These are phyloP conservation scores for Polypterus bichir DNA, from an alignment of 2,113 vertebrate species.

Conservation along the genomic window DNA sequence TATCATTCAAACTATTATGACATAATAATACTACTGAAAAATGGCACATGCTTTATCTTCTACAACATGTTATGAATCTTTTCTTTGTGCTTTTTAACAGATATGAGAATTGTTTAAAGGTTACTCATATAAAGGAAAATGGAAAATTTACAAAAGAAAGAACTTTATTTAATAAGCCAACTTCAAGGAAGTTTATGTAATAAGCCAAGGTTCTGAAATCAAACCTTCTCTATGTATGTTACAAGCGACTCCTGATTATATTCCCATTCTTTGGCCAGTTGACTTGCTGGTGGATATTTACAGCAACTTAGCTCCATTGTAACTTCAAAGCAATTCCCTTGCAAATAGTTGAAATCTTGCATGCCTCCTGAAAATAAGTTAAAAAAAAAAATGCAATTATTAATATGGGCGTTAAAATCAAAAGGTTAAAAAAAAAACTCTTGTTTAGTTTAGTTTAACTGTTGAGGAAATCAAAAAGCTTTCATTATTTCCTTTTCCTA, in stretches of 20 bases:
- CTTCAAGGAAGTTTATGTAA: neutral
- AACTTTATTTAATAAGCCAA: neutral
- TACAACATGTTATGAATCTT: too few species aligned
- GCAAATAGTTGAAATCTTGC: conserved; percentile 94
- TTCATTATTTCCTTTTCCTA: too few species aligned
- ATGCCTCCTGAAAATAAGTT: conserved; percentile 67
- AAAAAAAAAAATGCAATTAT: conserved; percentile 3
- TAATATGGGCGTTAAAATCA: too few species aligned
- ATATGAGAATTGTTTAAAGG: too few species aligned
- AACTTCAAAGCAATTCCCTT: conserved; percentile 87
- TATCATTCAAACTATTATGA: too few species aligned
- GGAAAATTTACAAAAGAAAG: neutral
- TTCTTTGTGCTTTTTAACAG: too few species aligned
- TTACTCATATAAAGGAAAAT: too few species aligned
- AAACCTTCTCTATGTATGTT: conserved; percentile 80
- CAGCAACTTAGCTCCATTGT: conserved; percentile 92
- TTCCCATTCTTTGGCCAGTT: conserved; percentile 77
- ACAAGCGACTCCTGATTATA: conserved; percentile 82
- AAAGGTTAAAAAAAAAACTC: too few species aligned
- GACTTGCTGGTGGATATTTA: conserved; percentile 65
- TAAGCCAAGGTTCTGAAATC: neutral
- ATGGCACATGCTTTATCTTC: too few species aligned
- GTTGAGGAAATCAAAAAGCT: too few species aligned
- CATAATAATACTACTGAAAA: too few species aligned
- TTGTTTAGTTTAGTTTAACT: too few species aligned